phyloP scores from a whole-genome alignment of 2,113 vertebrate species.

The Microtus ochrogaster region DNA sequence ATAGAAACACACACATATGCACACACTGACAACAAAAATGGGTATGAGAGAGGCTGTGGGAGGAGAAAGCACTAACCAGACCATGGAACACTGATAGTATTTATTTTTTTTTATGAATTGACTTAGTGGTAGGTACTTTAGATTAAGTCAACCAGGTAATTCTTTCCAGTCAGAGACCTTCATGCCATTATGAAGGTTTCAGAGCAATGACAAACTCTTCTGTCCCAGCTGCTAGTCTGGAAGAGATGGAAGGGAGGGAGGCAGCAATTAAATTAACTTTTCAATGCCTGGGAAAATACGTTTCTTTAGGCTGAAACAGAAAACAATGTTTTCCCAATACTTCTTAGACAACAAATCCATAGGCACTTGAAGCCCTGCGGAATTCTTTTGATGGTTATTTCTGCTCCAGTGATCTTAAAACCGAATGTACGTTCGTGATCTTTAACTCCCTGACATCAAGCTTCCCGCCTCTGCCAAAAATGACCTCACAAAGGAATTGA shows the following conservation, averaged over 20 bases:
- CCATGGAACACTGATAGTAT: constrained; percentile 1
- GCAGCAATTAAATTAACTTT: not conserved
- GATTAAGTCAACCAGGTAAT: constrained; percentile 44
- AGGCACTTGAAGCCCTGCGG: constrained; percentile 46
- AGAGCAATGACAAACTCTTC: not conserved
- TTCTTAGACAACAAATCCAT: constrained; percentile 39
- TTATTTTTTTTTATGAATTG: constrained; percentile 38
- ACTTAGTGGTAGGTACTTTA: constrained; percentile 34
- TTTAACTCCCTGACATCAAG: constrained; percentile 65
- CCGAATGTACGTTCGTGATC: constrained; percentile 42
- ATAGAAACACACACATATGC: not conserved
- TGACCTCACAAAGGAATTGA: constrained; percentile 68
- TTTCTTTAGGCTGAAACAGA: constrained; percentile 18
- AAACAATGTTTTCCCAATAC: not conserved
- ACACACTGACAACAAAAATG: not conserved
- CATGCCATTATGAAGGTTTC: not conserved
- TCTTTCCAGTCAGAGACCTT: constrained; percentile 56
- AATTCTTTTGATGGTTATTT: constrained; percentile 67
- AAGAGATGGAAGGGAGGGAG: not conserved
- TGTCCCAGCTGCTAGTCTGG: not conserved
- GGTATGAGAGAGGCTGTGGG: not conserved
- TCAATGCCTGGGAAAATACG: not conserved
- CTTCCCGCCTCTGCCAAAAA: constrained; percentile 57
- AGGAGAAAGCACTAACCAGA: not conserved
- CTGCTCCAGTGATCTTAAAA: constrained; percentile 64